Evolutionary conservation across 2,888 invertebrate genomes (phyloP), one percentile per base, ranked within the genome.

Genomic region (Stenodema calcarata): DNA sequence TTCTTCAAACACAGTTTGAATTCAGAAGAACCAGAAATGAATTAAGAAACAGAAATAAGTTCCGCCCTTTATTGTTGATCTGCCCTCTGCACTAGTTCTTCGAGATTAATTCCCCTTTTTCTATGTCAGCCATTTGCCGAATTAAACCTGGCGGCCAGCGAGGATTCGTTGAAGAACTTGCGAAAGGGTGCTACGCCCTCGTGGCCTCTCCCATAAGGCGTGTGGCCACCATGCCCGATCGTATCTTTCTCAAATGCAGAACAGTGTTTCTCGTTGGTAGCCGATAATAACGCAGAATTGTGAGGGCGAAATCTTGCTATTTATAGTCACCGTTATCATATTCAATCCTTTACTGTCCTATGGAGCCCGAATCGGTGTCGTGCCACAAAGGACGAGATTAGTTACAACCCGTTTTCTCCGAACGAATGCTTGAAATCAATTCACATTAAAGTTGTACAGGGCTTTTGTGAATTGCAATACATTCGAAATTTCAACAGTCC

Each of bases 211-310:
- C 78, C 78, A 44, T 42, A 76, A 30, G 76, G 76, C 76, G 76
- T 76, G 76, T 76, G n/a, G 78, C 27, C 41, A 78, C 62, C 23
- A 62, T 62, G 62, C 78, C 41, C 44, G 78, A 78, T 78, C 78
- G 44, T 78, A 78, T 78, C 78, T 78, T 78, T 78, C 44, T 27
- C 23, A 18, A 14, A 78, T 78, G 41, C 44, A 44, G 44, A 78
- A 44, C 78, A 76, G 76, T 42, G 44, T 78, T 78, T 44, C 42
- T 78, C 78, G 78, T 44, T 78, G 78, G 44, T 78, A 44, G 78
- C 76, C 76, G 76, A 76, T 76, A 35, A 76, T 76, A 76, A 76
- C n/a, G 23, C 44, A 42, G 44, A 47, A 44, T 78, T 44, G 44
- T 78, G 18, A 47, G 78, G 9, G 18, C 78, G 18, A 44, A 78